Evolutionary conservation across 2,888 invertebrate genomes (phyloP), one percentile per base, ranked within the genome.

Genomic region (Sesamia inferens): DNA sequence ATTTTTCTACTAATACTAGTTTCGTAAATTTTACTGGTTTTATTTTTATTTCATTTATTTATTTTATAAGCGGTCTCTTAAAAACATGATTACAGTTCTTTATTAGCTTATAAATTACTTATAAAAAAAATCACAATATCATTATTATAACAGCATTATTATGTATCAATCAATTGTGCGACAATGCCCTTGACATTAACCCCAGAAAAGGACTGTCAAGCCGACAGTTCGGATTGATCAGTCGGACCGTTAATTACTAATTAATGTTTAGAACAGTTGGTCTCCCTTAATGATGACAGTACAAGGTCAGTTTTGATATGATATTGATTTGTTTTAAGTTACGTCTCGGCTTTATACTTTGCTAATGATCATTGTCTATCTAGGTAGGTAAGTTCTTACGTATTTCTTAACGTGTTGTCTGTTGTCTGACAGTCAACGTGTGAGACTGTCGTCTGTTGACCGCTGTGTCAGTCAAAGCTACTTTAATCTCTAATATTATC

Each of bases 181-280:
- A 74, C 83, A 85, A 81, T 86, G 85, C 64, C 86, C 86, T 85
- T 85, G 83, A 75, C 55, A 69, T 54, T 59, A 71, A 74, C 10
- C 48, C 51, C 44, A 22, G 39, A 64, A 24, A 80, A 68, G 76
- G 74, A 65, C 54, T 71, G 69, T 76, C 80, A 80, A 73, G 77
- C 71, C 31, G 72, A 81, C 76, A 76, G 74, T 42, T 72, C 16
- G 19, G 79, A 85, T 66, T 85, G 79, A 85, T 83, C 72, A 70
- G 72, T 68, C 61, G 58, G 10, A 69, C 39, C 63, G 76, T 74
- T 82, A 79, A 85, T 81, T 71, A 75, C 62, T 62, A 54, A 78
- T 65, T 81, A 68, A 83, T 75, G 65, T 8, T 59, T 39, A 19
- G 71, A 78, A 72, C 83, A 79, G 78, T 76, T 77, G 84, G 57